Conservation (phyloP, 2,888 invertebrate genomes). For the Noctua janthe region DNA sequence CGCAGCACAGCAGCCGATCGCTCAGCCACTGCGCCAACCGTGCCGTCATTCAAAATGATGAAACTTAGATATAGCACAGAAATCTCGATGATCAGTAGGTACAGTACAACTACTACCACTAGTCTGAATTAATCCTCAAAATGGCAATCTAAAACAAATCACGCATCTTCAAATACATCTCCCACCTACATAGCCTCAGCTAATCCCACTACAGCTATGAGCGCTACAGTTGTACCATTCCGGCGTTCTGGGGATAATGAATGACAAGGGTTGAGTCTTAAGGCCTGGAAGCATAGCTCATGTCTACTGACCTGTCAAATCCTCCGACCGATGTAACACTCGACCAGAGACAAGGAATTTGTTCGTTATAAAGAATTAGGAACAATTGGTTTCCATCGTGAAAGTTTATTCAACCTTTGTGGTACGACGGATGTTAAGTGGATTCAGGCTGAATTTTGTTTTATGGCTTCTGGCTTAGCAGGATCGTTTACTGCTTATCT, state of each 20-base stretch:
- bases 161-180: conserved; percentile 20
- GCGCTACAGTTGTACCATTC: conserved; percentile 24
- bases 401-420: conserved; percentile 51
- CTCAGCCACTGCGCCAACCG: too few species aligned
- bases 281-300: conserved; percentile 39
- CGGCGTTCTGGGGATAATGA: conserved; percentile 33
- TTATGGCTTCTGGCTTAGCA: conserved; percentile 50
- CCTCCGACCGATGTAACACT: conserved; percentile 34
- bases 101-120: neutral
- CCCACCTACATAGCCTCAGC: conserved; percentile 2
- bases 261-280: conserved; percentile 53
- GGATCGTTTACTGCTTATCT: conserved; percentile 35
- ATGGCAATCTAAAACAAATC: conserved; percentile 11
- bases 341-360: conserved; percentile 38
- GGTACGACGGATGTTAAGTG: conserved; percentile 38
- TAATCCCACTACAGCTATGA: conserved; percentile 24
- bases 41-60: neutral
- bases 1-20: too few species aligned
- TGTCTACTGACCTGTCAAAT: conserved; percentile 53
- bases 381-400: conserved; percentile 17
- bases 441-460: conserved; percentile 43
- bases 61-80: neutral
- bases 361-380: conserved; percentile 40
- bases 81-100: neutral
- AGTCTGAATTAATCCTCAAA: neutral